phyloP scores from a whole-genome alignment of 2,113 vertebrate genomes.

The Hydrochoerus hydrochaeris region DNA sequence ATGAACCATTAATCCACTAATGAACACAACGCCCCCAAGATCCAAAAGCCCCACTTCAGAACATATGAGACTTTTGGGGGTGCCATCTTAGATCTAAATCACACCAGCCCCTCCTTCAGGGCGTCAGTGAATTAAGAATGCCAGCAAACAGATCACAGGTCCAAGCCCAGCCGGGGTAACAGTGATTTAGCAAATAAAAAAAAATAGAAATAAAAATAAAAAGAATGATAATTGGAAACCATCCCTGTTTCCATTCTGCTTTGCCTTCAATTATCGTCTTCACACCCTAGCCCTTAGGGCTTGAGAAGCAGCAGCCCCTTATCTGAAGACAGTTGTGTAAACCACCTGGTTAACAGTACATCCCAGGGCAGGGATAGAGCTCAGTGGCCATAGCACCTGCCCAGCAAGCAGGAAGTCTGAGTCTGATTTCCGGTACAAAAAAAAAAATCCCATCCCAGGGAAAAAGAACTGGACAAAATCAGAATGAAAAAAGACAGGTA shows the following conservation, averaged over 20 bases:
- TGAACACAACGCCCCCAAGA: not conserved
- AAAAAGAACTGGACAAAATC: constrained; percentile 69
- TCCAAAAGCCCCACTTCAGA: not conserved
- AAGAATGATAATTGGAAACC: constrained; percentile 35
- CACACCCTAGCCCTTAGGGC: not conserved
- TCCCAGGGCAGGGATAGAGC: not conserved
- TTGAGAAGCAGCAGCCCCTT: constrained; percentile 33
- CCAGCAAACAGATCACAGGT: not conserved
- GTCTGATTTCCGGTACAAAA: not conserved
- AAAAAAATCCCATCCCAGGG: not conserved
- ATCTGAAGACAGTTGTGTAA: constrained; percentile 57
- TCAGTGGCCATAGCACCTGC: not conserved
- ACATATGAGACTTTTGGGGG: not conserved
- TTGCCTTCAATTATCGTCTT: constrained; percentile 49
- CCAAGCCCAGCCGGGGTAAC: not conserved
- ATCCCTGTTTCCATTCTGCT: not conserved
- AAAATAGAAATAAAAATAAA: not conserved
- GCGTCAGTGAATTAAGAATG: not conserved
- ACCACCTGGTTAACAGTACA: constrained; percentile 67
- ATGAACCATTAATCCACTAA: not conserved
- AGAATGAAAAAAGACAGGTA: constrained; percentile 59
- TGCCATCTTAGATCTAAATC: not conserved
- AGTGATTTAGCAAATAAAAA: not conserved
- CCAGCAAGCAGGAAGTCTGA: not conserved
- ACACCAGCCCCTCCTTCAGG: not conserved